Base-by-base conservation (phyloP, 2,888 invertebrate species). In the Eudemis profundana region DNA sequence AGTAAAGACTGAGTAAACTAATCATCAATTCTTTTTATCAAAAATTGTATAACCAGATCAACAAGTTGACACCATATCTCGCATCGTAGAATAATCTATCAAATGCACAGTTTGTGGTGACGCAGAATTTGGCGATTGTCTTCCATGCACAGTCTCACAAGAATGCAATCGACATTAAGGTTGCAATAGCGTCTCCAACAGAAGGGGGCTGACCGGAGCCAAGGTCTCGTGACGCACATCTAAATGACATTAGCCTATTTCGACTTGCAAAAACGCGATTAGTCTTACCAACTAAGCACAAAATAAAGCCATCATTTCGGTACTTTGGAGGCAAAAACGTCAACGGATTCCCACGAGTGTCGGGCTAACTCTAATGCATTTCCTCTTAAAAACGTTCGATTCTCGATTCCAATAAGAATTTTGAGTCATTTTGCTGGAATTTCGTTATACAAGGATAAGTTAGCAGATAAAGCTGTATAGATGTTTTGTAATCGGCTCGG, bases 231-330 rank as follows among this genome's bases (percentile, higher is more conserved):
- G 53, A 21, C 17, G 29, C 63, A 56, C 47, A 63, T 63, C 50
- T 23, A 63, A 57, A 63, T 44, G 42, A 44, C 63, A 50, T 63
- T 63, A 63, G 23, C 63, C 63, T 63, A 63, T 50, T 50, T 63
- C 21, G 14, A 14, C 15, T 17, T 44, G 63, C 56, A 63, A 57
- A 56, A 63, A 14, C 21, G 12, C 49, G 38, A 56, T 49, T 57
- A 63, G 40, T 21, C 38, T 29, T 12, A 51, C 36, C 36, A 42
- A 42, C 29, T 40, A 42, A 63, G 49, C 63, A 57, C 49, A 63
- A 49, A 63, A 63, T 63, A 21, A 17, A 49, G 49, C 33, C 63
- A 63, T 63, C 47, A 63, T 63, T 63, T 63, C 63, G 63, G 46
- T 51, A 46, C 38, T 46, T 38, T 10, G 14, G 33, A 29, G 36